A percentile compares a stretch with the other conserved stretches of the same genome.
These are phyloP conservation scores for Nycticryphes semicollaris DNA, from an alignment of 2,113 vertebrate species.

Conservation along the genomic window DNA sequence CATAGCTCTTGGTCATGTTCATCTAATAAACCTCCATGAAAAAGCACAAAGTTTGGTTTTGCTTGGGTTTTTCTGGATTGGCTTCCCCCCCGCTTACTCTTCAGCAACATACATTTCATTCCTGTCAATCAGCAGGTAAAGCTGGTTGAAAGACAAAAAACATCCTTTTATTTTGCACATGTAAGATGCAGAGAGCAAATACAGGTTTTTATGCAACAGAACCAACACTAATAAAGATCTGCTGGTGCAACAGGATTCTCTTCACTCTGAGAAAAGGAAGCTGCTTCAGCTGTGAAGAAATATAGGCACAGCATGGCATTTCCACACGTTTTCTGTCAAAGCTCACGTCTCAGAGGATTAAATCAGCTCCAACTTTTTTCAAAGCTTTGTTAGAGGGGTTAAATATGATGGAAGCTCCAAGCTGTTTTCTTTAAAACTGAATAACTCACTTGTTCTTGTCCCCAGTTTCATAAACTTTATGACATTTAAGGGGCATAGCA, in stretches of 20 bases:
- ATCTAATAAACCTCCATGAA: constrained; percentile 34
- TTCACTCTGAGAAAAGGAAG: not conserved
- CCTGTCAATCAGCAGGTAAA: not conserved
- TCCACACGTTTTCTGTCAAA: not conserved
- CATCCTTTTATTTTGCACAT: not conserved
- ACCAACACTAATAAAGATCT: not conserved
- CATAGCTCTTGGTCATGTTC: not conserved
- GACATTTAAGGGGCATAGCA: constrained; percentile 35
- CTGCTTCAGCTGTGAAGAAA: not conserved
- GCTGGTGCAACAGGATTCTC: not conserved
- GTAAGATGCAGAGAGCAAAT: not conserved
- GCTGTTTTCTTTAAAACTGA: constrained; percentile 28
- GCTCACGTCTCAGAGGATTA: not conserved
- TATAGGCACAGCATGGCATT: not conserved
- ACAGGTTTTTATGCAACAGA: not conserved
- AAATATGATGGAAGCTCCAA: not conserved
- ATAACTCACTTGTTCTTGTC: not conserved
- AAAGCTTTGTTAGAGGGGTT: not conserved
- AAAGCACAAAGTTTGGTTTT: not conserved
- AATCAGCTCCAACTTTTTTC: not conserved
- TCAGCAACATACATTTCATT: not conserved
- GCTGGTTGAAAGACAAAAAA: not conserved
- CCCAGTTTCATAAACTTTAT: constrained; percentile 30
- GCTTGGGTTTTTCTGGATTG: constrained; percentile 6
- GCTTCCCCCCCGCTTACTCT: not conserved